phyloP scores from a whole-genome alignment of 2,888 invertebrate species.

The Calliopum simillimum region DNA sequence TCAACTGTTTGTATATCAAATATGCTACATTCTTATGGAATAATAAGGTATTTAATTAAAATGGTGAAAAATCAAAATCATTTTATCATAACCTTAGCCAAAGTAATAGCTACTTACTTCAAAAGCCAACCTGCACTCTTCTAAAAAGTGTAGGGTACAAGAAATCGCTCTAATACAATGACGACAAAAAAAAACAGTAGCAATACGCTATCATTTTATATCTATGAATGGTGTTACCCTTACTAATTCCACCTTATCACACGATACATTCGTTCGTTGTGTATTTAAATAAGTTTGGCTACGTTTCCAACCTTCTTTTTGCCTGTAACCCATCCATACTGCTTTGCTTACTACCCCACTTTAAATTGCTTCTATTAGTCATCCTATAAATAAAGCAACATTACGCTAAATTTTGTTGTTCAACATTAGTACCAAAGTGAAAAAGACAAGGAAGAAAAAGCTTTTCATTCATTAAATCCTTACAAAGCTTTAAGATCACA shows the following conservation, averaged over 20 bases:
- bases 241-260: background rate
- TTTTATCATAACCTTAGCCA: too few relatives aligned
- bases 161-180: too few relatives aligned
- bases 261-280: background rate
- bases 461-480: slow-evolving; percentile 61
- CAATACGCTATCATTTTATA: background rate
- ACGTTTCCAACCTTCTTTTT: too few relatives aligned
- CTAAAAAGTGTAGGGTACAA: too few relatives aligned
- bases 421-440: slow-evolving; percentile 27
- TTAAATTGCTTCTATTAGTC: slow-evolving; percentile 51
- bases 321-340: background rate
- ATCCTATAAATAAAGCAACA: slow-evolving; percentile 58
- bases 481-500: slow-evolving; percentile 21
- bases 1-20: too few relatives aligned
- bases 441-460: slow-evolving; percentile 48
- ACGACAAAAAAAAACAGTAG: too few relatives aligned
- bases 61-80: too few relatives aligned
- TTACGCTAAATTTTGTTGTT: slow-evolving; percentile 45
- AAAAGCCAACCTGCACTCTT: too few relatives aligned
- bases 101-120: too few relatives aligned
- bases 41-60: too few relatives aligned
- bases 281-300: too few relatives aligned
- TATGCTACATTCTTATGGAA: too few relatives aligned
- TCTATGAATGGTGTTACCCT: background rate
- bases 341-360: background rate